Evolutionary conservation across 2,113 vertebrate species (phyloP).

Genomic region (Cathartes aura): DNA sequence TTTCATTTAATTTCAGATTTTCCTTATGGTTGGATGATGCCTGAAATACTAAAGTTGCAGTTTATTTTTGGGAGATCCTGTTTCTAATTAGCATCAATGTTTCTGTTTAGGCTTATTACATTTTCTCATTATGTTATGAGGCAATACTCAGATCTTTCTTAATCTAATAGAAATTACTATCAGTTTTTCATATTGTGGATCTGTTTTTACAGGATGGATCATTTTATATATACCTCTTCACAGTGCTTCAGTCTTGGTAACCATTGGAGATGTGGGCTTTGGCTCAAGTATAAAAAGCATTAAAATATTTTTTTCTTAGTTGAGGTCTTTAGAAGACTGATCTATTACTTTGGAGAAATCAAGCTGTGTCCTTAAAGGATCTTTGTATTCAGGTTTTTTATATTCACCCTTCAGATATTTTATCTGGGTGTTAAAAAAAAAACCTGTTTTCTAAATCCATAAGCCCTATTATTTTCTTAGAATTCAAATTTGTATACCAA

Average conservation of each 20-base stretch:
- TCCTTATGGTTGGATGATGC: neutral
- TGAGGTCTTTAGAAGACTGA: neutral
- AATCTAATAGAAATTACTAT: neutral
- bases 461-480: neutral
- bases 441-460: accelerated
- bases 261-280: neutral
- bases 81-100: constrained; percentile 21
- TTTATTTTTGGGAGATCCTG: constrained; percentile 22
- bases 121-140: neutral
- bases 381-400: neutral
- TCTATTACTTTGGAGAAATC: neutral
- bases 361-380: neutral
- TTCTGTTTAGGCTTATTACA: constrained; percentile 21
- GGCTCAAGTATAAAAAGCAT: neutral
- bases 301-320: neutral
- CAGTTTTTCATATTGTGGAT: neutral
- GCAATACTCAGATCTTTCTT: neutral
- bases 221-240: neutral
- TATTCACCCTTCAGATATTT: neutral
- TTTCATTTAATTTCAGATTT: neutral
- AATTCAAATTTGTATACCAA: neutral
- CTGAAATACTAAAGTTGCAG: neutral
- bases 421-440: neutral
- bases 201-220: neutral
- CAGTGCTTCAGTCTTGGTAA: neutral